Conservation (phyloP, 2,888 invertebrate species). For the Strigamia crassipes region DNA sequence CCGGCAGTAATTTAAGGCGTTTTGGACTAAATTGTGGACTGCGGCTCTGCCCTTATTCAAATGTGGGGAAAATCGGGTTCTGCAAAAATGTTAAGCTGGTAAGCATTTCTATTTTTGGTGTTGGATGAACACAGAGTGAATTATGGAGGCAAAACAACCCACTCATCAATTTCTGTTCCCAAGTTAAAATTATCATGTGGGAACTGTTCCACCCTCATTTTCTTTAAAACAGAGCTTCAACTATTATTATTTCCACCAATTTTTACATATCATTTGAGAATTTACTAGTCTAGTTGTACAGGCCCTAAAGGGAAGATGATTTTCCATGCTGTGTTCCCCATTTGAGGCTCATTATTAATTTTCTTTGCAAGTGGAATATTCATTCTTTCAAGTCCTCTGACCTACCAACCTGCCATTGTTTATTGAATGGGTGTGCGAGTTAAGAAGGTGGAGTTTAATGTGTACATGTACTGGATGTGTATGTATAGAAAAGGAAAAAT, state of each 20-base stretch:
- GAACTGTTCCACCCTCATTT: conserved; percentile 28
- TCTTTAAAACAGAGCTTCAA: background rate
- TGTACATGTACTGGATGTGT: background rate
- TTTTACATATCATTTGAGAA: conserved; percentile 9
- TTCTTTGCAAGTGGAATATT: background rate
- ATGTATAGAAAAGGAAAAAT: background rate
- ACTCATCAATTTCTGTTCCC: background rate
- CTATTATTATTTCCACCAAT: background rate
- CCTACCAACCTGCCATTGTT: conserved; percentile 35
- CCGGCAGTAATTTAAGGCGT: background rate
- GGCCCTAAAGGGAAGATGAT: background rate
- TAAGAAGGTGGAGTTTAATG: conserved; percentile 20
- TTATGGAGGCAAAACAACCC: background rate
- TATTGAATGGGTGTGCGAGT: conserved; percentile 28
- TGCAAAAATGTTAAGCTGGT: background rate
- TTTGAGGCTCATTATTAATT: background rate
- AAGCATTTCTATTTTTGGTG: conserved; percentile 1
- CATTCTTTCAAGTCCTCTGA: conserved; percentile 25
- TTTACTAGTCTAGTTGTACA: background rate
- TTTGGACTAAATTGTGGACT: conserved; percentile 12
- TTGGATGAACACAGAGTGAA: background rate
- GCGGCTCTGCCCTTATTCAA: conserved; percentile 11
- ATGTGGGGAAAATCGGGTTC: background rate
- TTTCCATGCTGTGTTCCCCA: background rate
- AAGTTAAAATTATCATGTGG: conserved; percentile 3